These are phyloP conservation scores for Ptyas mucosa DNA, from an alignment of 2,113 vertebrate species.

Conservation along the genomic window DNA sequence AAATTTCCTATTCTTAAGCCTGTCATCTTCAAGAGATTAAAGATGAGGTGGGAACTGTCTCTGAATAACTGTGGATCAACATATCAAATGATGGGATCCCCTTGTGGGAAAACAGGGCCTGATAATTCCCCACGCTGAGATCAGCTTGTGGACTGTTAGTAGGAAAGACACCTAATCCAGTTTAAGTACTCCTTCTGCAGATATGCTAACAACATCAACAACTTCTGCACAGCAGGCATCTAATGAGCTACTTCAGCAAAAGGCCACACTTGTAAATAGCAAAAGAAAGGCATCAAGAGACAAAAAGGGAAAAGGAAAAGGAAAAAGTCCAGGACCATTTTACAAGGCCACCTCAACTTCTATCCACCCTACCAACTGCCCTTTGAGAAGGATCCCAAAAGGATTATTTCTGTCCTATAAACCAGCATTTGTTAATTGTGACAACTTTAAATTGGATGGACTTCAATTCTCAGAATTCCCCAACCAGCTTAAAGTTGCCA, in stretches of 20 bases:
- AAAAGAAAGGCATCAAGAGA: neutral
- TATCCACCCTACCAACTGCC: neutral
- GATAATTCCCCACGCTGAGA: neutral
- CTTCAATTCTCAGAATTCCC: neutral
- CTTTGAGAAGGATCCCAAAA: neutral
- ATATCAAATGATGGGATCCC: neutral
- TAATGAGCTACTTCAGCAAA: neutral
- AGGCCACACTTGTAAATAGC: neutral
- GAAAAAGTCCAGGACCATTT: neutral
- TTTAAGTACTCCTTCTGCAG: neutral
- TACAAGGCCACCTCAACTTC: neutral
- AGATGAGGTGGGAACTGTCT: neutral
- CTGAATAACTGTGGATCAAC: neutral
- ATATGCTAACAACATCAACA: neutral
- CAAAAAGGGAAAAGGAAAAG: neutral
- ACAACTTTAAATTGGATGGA: neutral
- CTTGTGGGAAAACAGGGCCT: neutral
- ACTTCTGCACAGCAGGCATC: neutral
- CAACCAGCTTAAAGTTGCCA: neutral
- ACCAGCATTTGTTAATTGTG: neutral
- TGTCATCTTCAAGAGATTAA: neutral
- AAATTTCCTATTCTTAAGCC: neutral
- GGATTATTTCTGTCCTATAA: neutral
- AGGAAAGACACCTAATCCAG: neutral
- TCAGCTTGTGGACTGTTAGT: neutral